These are phyloP conservation scores for Axea sp. DNA, from an alignment of 2,888 invertebrate species.

Conservation along the genomic window DNA sequence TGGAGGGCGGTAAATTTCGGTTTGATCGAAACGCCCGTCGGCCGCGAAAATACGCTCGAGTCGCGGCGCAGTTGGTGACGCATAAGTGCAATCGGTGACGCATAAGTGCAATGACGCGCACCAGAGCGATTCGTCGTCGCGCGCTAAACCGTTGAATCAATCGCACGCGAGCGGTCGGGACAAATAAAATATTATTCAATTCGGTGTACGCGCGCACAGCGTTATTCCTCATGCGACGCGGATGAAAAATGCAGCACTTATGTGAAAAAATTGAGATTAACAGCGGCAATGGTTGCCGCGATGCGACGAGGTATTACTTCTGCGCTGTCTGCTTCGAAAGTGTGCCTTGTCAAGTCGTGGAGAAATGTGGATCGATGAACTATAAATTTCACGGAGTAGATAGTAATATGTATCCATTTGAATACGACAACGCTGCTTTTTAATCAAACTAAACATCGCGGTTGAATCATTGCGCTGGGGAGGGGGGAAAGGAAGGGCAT, in stretches of 20 bases:
- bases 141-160: too few species aligned
- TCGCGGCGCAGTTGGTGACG: too few species aligned
- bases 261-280: constrained; percentile 57
- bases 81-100: too few species aligned
- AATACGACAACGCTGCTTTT: constrained; percentile 29
- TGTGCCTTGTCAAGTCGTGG: constrained; percentile 59
- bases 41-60: too few species aligned
- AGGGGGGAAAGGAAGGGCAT: too few species aligned
- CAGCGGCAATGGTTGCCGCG: constrained; percentile 36
- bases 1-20: too few species aligned
- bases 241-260: constrained; percentile 48
- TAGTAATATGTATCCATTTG: constrained; percentile 57
- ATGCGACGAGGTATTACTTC: constrained; percentile 55
- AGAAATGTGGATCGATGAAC: constrained; percentile 63
- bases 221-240: constrained; percentile 10
- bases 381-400: constrained; percentile 60
- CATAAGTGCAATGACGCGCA: too few species aligned
- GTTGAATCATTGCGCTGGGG: too few species aligned
- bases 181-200: too few species aligned
- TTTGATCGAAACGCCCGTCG: too few species aligned
- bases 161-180: too few species aligned
- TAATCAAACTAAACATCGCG: constrained; percentile 54
- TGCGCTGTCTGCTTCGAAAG: constrained; percentile 39
- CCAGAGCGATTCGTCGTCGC: too few species aligned
- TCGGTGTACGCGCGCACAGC: constrained; percentile 15